Evolutionary conservation across 2,797 vertebrate species (phyloP), one percentile per base, ranked within the genome.

Genomic region (Sylvia borin): DNA sequence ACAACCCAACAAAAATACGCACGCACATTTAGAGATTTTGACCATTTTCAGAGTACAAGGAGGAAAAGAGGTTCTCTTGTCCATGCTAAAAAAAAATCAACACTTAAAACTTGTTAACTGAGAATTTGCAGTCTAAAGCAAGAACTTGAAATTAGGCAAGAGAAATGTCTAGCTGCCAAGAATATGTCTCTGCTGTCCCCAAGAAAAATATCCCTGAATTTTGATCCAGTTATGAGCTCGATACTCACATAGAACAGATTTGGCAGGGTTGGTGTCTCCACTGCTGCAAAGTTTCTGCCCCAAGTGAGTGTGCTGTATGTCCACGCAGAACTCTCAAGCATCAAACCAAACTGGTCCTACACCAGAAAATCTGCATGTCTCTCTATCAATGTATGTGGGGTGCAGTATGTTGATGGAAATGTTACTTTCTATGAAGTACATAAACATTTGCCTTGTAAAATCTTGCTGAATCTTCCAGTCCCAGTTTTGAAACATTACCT

Each of bases 121-220:
- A 86, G 58, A 96, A 85, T 62, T 88, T 91, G 43, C 27, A 61
- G 42, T 87, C 94, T 85, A 71, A 92, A 83, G 79, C 51, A 94
- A 91, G 70, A 93, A 62, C 31, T 85, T 86, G 62, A 96, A 92
- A 93, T 93, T 74, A 90, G 77, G 70, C 90, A 93, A 93, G 72
- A 85, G 61, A 95, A 95, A 64, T 26, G 18, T 40, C 53, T 84
- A 60, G 74, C 67, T 95, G 87, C 90, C 96, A 95, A 95, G 85
- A 94, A 91, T 75, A 93, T 57, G 73, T 75, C 91, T 88, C 57
- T 67, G 48, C 53, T 88, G 66, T 90, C 88, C 90, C 60, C 57
- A 76, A 85, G 92, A 95, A 95, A 95, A 96, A 93, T 77, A 93
- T 85, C 36, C 22, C 31, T 95, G 81, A 90, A 86, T 93, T 96